Percentiles rank a stretch among this genome's conserved stretches.
phyloP scores from a whole-genome alignment of 2,797 vertebrate species.

The Rhyacichthys aspro region DNA sequence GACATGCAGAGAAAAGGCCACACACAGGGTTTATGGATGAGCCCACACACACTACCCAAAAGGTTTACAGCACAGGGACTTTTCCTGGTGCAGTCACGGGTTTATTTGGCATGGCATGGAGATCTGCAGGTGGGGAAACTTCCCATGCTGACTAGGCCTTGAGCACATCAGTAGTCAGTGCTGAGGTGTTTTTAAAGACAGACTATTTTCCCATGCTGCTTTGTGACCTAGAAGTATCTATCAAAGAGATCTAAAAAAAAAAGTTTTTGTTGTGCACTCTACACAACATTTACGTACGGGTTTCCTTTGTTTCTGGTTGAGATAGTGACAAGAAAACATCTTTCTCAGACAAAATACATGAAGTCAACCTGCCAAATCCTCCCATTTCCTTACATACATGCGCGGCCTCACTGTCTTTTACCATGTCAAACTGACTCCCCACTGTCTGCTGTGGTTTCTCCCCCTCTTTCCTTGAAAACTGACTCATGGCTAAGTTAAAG shows the following conservation, averaged over 20 bases:
- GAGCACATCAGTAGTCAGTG: slow-evolving; percentile 27
- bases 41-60: slow-evolving; percentile 48
- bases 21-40: slow-evolving; percentile 64
- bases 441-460: slow-evolving; percentile 60
- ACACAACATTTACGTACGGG: slow-evolving; percentile 18
- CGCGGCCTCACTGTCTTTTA: slow-evolving; percentile 33
- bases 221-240: slow-evolving; percentile 37
- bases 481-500: slow-evolving; percentile 40
- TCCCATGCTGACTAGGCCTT: slow-evolving; percentile 16
- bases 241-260: slow-evolving; percentile 38
- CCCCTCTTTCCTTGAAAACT: slow-evolving; percentile 44
- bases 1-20: slow-evolving; percentile 57
- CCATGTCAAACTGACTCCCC: slow-evolving; percentile 61
- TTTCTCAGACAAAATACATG: slow-evolving; percentile 49
- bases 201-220: slow-evolving; percentile 23
- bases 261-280: slow-evolving; percentile 24
- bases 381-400: slow-evolving; percentile 21
- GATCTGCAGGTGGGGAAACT: slow-evolving; percentile 19
- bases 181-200: slow-evolving; percentile 21
- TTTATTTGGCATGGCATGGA: slow-evolving; percentile 34
- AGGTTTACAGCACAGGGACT: slow-evolving; percentile 36
- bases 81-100: slow-evolving; percentile 29
- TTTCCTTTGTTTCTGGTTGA: slow-evolving; percentile 41
- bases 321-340: slow-evolving; percentile 29
- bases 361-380: slow-evolving; percentile 48